Conservation (phyloP, 2,888 invertebrate species). For the Chymomyza amoena region DNA sequence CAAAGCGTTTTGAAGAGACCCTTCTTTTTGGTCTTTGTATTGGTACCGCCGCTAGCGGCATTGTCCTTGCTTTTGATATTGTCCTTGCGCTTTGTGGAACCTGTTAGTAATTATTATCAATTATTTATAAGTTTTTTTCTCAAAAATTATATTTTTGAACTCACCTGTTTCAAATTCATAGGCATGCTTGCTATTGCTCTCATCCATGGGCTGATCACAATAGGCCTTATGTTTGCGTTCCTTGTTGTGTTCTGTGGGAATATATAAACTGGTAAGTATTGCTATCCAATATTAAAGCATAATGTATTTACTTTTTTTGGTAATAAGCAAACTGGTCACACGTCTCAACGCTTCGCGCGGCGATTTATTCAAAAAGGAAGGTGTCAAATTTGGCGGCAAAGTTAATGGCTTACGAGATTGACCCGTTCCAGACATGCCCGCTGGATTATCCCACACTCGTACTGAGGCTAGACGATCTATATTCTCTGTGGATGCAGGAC, state of each 20-base stretch:
- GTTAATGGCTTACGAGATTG: slow-evolving; percentile 88
- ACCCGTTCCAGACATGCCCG: slow-evolving; percentile 79
- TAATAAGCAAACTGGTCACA: slow-evolving; percentile 92
- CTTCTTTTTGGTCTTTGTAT: slow-evolving; percentile 83
- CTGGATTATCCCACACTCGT: slow-evolving; percentile 79
- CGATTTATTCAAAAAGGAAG: slow-evolving; percentile 93
- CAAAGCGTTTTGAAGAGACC: slow-evolving; percentile 93
- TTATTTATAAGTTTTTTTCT: neutral
- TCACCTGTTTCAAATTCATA: slow-evolving; percentile 66
- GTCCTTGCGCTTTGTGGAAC: slow-evolving; percentile 59
- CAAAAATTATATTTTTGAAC: neutral
- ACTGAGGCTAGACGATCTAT: slow-evolving; percentile 85
- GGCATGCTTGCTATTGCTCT: slow-evolving; percentile 60
- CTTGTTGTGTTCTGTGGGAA: slow-evolving; percentile 52
- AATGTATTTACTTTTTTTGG: slow-evolving; percentile 83
- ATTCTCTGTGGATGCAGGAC: slow-evolving; percentile 92
- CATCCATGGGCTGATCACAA: slow-evolving; percentile 63
- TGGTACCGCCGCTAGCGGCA: slow-evolving; percentile 45
- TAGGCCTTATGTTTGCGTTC: slow-evolving; percentile 69
- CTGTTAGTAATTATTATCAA: slow-evolving; percentile 17
- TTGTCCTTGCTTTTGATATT: slow-evolving; percentile 65
- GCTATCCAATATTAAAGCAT: neutral
- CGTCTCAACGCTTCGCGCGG: slow-evolving; percentile 91
- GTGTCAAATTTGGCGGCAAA: slow-evolving; percentile 92
- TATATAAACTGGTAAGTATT: neutral